Evolutionary conservation across 1,140 invertebrate species (phyloP).

Genomic region (Psilanteris sp.): DNA sequence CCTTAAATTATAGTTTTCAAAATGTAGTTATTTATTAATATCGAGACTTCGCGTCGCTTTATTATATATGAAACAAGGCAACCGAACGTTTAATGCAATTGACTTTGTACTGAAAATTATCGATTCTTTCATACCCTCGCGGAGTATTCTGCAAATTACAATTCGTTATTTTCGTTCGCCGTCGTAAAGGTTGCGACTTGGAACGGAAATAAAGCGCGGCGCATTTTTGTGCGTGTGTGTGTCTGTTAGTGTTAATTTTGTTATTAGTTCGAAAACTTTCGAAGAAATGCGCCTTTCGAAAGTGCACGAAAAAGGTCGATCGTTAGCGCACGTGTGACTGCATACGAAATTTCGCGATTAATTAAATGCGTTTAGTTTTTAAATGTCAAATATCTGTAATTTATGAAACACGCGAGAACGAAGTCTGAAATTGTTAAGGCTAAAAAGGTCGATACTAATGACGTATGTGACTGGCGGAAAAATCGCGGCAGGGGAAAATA

Average conservation of each 20-base stretch:
- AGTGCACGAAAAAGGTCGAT: no score
- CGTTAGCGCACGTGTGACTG: no score
- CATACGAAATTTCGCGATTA: conserved; percentile 1
- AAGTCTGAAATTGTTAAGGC: conserved; percentile 26
- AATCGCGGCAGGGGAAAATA: conserved; percentile 19
- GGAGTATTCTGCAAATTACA: no score
- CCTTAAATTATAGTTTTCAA: conserved; percentile 37
- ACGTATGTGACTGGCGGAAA: conserved; percentile 18
- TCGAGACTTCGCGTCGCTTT: not conserved
- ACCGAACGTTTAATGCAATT: conserved; percentile 30
- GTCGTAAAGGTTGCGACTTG: no score
- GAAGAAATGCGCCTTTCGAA: no score
- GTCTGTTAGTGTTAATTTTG: no score
- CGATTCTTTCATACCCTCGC: conserved; percentile 9
- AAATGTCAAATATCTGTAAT: conserved; percentile 29
- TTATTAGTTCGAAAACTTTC: no score
- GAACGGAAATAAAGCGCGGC: no score
- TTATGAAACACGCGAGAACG: conserved; percentile 13
- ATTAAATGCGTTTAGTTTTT: conserved; percentile 6
- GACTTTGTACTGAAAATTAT: conserved; percentile 44
- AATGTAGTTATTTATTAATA: conserved; percentile 40
- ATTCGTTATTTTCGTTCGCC: no score
- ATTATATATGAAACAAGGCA: conserved; percentile 11
- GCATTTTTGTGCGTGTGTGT: no score
- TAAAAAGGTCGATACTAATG: conserved; percentile 40